A percentile compares a stretch with the other conserved stretches of the same genome.
Evolutionary conservation across 1,140 invertebrate species (phyloP).

Genomic region (Oreohelix idahoensis): DNA sequence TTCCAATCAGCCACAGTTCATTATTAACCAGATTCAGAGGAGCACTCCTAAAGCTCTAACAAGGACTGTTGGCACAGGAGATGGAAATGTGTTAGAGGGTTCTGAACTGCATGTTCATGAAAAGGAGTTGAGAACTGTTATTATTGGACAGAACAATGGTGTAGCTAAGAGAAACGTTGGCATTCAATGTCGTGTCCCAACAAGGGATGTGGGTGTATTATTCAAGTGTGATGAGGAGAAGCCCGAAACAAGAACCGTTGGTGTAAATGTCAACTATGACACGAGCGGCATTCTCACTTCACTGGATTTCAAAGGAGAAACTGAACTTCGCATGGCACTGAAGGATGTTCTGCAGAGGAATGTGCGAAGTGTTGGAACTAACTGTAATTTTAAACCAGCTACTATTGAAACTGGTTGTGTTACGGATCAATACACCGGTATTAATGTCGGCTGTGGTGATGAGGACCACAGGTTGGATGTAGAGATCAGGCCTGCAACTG

Average conservation of each 20-base stretch:
- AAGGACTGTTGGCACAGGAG: slow-evolving; percentile 68
- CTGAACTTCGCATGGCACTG: slow-evolving; percentile 64
- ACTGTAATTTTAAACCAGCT: slow-evolving; percentile 56
- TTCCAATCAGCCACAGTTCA: slow-evolving; percentile 32
- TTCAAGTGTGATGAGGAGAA: slow-evolving; percentile 66
- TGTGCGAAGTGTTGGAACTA: slow-evolving; percentile 65
- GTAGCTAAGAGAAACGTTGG: slow-evolving; percentile 77
- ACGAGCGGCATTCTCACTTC: slow-evolving; percentile 58
- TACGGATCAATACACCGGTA: slow-evolving; percentile 41
- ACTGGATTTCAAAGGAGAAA: slow-evolving; percentile 64
- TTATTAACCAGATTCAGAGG: slow-evolving; percentile 46
- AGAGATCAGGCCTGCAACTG: slow-evolving; percentile 54
- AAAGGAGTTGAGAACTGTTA: slow-evolving; percentile 71
- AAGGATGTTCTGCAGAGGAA: slow-evolving; percentile 63
- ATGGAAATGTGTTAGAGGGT: slow-evolving; percentile 69
- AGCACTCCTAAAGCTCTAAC: slow-evolving; percentile 60
- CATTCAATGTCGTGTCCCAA: slow-evolving; percentile 80
- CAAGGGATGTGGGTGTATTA: slow-evolving; percentile 74
- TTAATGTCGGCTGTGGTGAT: slow-evolving; percentile 63
- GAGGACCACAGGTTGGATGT: slow-evolving; percentile 61
- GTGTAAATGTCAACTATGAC: slow-evolving; percentile 65
- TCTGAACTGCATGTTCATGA: slow-evolving; percentile 69
- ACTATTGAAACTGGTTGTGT: slow-evolving; percentile 48
- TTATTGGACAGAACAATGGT: slow-evolving; percentile 59
- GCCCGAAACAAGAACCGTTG: slow-evolving; percentile 62